Evolutionary conservation across 53 echinoderm and acorn worm species (phyloP).

Genomic region (Zoroaster sp.): DNA sequence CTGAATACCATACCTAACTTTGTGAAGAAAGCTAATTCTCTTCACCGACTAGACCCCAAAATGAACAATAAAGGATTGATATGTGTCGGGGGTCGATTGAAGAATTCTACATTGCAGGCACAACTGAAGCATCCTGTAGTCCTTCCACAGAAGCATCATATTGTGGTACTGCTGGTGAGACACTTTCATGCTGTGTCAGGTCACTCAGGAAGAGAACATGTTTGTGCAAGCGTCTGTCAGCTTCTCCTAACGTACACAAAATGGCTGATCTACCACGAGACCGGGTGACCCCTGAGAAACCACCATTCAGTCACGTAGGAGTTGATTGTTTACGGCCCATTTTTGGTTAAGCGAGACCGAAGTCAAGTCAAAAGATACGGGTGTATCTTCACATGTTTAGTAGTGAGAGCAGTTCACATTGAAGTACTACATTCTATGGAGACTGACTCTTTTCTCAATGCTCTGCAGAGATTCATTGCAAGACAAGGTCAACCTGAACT

Average conservation of each 20-base stretch:
- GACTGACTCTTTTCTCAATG: slow-evolving; percentile 70
- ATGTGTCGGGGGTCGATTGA: no score
- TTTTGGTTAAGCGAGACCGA: slow-evolving; percentile 48
- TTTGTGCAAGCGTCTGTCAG: slow-evolving; percentile 27
- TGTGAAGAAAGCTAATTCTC: slow-evolving; percentile 36
- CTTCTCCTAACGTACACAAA: slow-evolving; percentile 25
- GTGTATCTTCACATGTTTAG: slow-evolving; percentile 51
- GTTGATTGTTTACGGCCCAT: slow-evolving; percentile 62
- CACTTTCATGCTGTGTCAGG: slow-evolving; percentile 43
- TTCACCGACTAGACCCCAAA: slow-evolving; percentile 53
- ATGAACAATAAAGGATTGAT: slow-evolving; percentile 41
- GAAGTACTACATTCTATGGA: slow-evolving; percentile 44
- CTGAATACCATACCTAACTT: background rate
- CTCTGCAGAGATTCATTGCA: slow-evolving; percentile 64
- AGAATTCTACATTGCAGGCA: slow-evolving; percentile 33
- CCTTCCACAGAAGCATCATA: slow-evolving; percentile 61
- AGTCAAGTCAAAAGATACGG: slow-evolving; percentile 52
- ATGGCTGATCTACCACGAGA: slow-evolving; percentile 63
- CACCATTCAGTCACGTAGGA: slow-evolving; percentile 49
- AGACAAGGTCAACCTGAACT: slow-evolving; percentile 57
- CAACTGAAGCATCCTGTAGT: slow-evolving; percentile 60
- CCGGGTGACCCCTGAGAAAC: slow-evolving; percentile 46
- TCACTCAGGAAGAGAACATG: slow-evolving; percentile 32
- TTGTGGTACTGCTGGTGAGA: slow-evolving; percentile 53
- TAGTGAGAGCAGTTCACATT: slow-evolving; percentile 40